Conservation (phyloP, 2,797 vertebrate species). For the Spea hammondii region DNA sequence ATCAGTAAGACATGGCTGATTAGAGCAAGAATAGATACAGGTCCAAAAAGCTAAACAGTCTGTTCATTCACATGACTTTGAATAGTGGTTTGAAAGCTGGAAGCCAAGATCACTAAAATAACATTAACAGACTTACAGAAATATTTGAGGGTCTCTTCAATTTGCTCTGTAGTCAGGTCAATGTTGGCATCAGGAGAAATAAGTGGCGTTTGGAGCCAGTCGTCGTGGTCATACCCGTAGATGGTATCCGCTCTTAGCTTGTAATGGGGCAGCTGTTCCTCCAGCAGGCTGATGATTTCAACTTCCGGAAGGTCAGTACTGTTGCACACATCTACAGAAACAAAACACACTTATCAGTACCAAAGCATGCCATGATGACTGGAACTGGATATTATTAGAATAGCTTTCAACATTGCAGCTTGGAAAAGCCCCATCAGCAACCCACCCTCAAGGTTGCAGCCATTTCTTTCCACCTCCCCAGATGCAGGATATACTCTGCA, state of each 20-base stretch:
- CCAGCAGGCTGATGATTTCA: conserved; percentile 97
- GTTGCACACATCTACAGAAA: conserved; percentile 90
- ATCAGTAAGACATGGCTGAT: no score
- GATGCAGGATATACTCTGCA: no score
- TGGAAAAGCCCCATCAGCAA: no score
- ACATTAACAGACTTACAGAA: conserved; percentile 81
- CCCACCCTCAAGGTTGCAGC: no score
- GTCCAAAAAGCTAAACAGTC: no score
- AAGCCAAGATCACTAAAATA: no score
- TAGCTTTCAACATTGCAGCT: no score
- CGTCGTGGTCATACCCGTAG: conserved; percentile 97
- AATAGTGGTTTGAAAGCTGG: no score
- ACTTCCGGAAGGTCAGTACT: conserved; percentile 97
- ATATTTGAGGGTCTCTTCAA: conserved; percentile 97
- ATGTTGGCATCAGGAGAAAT: conserved; percentile 82
- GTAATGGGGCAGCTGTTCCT: conserved; percentile 96
- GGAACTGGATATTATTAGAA: no score
- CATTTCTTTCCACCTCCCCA: no score
- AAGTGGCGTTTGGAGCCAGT: conserved; percentile 96
- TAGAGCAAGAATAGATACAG: no score
- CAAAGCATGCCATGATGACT: background rate
- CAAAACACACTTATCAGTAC: conserved; percentile 15
- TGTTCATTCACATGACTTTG: no score
- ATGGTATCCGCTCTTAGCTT: conserved; percentile 95
- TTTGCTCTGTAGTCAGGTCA: conserved; percentile 92